These are phyloP conservation scores for Malurus melanocephalus DNA, from an alignment of 2,113 vertebrate species.

Conservation along the genomic window DNA sequence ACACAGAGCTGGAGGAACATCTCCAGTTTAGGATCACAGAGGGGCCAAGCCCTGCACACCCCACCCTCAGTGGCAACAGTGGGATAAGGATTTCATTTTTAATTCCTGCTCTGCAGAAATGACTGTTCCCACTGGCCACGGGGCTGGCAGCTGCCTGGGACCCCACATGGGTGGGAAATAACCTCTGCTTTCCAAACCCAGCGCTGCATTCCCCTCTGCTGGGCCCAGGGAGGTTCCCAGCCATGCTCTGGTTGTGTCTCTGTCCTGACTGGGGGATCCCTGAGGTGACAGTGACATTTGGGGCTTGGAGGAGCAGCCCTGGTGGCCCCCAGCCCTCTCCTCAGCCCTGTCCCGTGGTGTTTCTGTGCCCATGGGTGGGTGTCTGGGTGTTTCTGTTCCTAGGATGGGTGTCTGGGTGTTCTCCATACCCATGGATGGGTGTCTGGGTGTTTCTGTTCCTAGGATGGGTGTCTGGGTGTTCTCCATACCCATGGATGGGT, in stretches of 20 bases:
- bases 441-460: neutral
- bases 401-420: too few species aligned
- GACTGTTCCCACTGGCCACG: neutral
- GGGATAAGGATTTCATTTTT: neutral
- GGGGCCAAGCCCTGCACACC: neutral
- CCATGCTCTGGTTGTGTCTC: rapidly evolving
- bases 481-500: rapidly evolving
- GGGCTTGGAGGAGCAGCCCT: neutral
- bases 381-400: neutral
- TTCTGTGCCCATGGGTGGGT: too few species aligned
- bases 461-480: neutral
- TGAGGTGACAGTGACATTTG: neutral
- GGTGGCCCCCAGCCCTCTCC: neutral
- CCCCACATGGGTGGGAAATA: neutral
- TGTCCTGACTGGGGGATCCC: neutral
- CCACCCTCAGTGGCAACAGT: neutral
- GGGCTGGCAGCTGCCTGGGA: neutral
- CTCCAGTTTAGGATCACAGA: rapidly evolving
- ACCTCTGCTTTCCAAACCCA: neutral
- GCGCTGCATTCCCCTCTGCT: neutral
- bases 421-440: too few species aligned
- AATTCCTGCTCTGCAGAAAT: neutral
- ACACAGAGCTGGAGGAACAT: rapidly evolving
- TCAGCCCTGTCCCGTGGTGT: neutral
- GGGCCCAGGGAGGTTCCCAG: neutral